Evolutionary conservation across 2,888 invertebrate genomes (phyloP).

Genomic region (Drosophila histrio): DNA sequence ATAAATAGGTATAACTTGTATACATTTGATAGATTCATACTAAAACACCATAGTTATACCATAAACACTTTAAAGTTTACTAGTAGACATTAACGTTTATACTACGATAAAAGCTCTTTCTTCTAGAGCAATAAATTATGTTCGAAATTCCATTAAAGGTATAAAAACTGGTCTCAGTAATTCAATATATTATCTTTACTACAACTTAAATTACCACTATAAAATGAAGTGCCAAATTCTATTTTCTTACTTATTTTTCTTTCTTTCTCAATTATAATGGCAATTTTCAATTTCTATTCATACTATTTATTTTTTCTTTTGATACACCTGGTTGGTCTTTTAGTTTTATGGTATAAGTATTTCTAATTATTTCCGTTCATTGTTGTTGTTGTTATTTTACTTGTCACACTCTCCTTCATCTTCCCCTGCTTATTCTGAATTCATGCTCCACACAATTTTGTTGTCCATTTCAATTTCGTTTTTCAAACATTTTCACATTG

Average conservation of each 20-base stretch:
- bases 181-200: too few relatives aligned
- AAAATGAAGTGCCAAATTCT: too few relatives aligned
- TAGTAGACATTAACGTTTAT: too few relatives aligned
- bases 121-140: too few relatives aligned
- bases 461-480: slow-evolving; percentile 71
- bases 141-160: too few relatives aligned
- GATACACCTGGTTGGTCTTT: not conserved
- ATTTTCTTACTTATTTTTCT: not conserved
- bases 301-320: not conserved
- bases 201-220: too few relatives aligned
- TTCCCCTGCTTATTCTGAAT: too few relatives aligned
- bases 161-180: not conserved
- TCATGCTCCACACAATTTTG: slow-evolving; percentile 42
- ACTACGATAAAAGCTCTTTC: too few relatives aligned
- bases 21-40: too few relatives aligned
- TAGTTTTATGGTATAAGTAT: not conserved
- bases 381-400: slow-evolving; percentile 49
- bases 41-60: too few relatives aligned
- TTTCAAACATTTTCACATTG: slow-evolving; percentile 58
- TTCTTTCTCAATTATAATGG: not conserved
- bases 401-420: slow-evolving; percentile 14
- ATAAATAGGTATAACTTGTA: too few relatives aligned
- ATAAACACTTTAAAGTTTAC: too few relatives aligned
- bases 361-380: slow-evolving; percentile 65
- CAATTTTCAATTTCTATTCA: not conserved